These are phyloP conservation scores for Propithecus deckenii DNA, from an alignment of 2,797 vertebrate species.

Conservation along the genomic window DNA sequence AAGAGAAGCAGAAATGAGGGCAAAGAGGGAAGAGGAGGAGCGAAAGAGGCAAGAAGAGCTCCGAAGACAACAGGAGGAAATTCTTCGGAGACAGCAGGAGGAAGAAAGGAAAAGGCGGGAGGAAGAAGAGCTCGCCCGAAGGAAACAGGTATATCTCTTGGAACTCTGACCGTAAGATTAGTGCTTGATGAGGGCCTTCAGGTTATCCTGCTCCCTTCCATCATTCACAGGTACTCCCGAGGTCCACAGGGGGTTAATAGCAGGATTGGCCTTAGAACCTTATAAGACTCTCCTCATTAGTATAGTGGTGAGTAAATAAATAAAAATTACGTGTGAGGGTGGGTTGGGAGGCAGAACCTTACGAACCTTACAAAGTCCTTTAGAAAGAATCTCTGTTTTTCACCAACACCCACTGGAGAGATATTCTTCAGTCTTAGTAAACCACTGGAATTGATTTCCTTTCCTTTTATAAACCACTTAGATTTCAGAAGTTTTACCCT, in stretches of 20 bases:
- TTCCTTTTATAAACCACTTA: slow-evolving; percentile 37
- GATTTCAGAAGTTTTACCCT: background rate
- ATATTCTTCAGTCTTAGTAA: background rate
- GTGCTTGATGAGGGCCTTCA: background rate
- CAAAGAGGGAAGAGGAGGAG: slow-evolving; percentile 96
- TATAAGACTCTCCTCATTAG: background rate
- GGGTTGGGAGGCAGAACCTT: too few relatives aligned
- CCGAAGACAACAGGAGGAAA: slow-evolving; percentile 92
- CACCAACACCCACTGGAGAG: background rate
- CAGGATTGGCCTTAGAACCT: background rate
- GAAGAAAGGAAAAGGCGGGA: slow-evolving; percentile 93
- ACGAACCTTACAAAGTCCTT: background rate
- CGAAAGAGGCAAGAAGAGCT: slow-evolving; percentile 93
- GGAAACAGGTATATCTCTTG: slow-evolving; percentile 91
- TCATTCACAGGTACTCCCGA: background rate
- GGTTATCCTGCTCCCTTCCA: background rate
- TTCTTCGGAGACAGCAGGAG: slow-evolving; percentile 91
- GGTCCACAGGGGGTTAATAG: background rate
- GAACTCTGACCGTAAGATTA: accelerated
- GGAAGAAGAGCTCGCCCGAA: slow-evolving; percentile 93
- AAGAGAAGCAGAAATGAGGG: slow-evolving; percentile 95
- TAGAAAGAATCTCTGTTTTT: background rate
- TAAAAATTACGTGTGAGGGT: too few relatives aligned
- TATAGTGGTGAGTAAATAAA: too few relatives aligned
- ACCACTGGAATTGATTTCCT: background rate